Evolutionary conservation across 1,140 invertebrate genomes (phyloP).

Genomic region (Pantala flavescens): DNA sequence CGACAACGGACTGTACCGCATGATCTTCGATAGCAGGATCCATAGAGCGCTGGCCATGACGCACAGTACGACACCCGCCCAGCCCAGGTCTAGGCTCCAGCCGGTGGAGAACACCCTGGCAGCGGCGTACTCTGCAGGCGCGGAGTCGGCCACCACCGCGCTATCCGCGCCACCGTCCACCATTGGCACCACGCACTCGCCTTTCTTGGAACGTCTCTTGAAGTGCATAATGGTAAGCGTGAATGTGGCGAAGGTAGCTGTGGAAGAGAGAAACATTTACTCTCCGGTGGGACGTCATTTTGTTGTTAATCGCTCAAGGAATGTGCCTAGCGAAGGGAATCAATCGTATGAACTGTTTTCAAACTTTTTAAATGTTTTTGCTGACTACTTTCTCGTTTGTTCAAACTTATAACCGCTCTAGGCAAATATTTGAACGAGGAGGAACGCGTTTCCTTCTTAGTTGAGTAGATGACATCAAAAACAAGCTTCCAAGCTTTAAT

Average conservation of each 20-base stretch:
- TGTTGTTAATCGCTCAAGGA: no score
- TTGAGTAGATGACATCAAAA: no score
- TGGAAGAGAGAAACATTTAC: constrained; percentile 30
- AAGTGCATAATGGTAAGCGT: constrained; percentile 82
- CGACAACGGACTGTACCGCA: constrained; percentile 69
- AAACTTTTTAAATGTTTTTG: no score
- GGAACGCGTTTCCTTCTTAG: no score
- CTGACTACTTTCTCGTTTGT: no score
- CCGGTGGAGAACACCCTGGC: constrained; percentile 63
- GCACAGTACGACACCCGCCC: constrained; percentile 67
- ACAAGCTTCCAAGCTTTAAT: no score
- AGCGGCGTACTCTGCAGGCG: constrained; percentile 40
- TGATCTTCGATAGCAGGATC: constrained; percentile 79
- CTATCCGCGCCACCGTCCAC: constrained; percentile 31
- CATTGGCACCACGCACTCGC: constrained; percentile 33
- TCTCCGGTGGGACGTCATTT: no score
- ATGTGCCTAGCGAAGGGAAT: no score
- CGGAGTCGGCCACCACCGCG: constrained; percentile 49
- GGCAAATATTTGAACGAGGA: no score
- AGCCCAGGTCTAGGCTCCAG: constrained; percentile 73
- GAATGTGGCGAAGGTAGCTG: constrained; percentile 79
- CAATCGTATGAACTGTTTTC: no score
- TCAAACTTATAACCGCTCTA: no score
- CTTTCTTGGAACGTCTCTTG: constrained; percentile 60
- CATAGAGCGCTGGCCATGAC: constrained; percentile 67